These are phyloP conservation scores for Ophiothrix spiculata DNA, from an alignment of 35 echinoderm and acorn worm species.

Conservation along the genomic window DNA sequence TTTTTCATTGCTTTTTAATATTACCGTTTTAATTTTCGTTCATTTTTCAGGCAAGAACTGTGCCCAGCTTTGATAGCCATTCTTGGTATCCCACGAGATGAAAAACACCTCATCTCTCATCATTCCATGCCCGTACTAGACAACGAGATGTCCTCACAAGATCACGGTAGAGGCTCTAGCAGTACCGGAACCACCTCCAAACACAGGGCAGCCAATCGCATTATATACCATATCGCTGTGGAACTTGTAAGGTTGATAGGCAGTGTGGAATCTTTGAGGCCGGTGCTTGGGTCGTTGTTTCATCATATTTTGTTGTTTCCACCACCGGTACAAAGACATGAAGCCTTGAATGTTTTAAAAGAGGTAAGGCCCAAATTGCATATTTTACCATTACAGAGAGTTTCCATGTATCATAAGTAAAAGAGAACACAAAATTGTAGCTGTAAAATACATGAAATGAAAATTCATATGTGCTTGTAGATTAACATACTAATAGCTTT, in stretches of 20 bases:
- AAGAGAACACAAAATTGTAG: no score
- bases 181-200: constrained; percentile 55
- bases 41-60: constrained; percentile 93
- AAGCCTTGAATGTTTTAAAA: constrained; percentile 90
- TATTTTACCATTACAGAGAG: no score
- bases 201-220: constrained; percentile 54
- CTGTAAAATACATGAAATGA: no score
- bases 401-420: no score
- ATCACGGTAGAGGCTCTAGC: constrained; percentile 86
- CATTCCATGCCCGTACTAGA: constrained; percentile 12
- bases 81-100: constrained; percentile 88
- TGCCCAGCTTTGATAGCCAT: constrained; percentile 91
- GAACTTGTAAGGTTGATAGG: constrained; percentile 86
- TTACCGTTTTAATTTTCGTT: no score
- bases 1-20: no score
- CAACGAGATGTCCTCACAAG: constrained; percentile 31
- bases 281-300: constrained; percentile 79
- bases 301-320: constrained; percentile 91
- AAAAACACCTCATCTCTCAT: constrained; percentile 77
- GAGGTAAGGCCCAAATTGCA: constrained; percentile 63
- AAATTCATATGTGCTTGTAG: no score
- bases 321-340: constrained; percentile 85
- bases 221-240: constrained; percentile 78
- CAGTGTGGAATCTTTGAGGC: constrained; percentile 79
- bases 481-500: no score